These are phyloP conservation scores for Tenthredo distinguenda DNA, from an alignment of 2,888 invertebrate species.

Conservation along the genomic window DNA sequence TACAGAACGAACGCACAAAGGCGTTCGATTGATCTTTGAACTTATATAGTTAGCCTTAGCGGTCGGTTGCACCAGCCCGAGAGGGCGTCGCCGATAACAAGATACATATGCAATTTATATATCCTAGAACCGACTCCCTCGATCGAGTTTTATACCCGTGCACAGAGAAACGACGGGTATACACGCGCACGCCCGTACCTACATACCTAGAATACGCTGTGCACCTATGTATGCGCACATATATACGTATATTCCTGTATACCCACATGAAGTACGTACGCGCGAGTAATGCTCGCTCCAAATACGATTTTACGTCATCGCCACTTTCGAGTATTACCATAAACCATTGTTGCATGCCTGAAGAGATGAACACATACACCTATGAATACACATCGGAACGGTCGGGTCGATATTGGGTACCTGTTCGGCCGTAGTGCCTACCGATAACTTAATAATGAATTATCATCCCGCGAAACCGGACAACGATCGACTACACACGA, in stretches of 20 bases:
- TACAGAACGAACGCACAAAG: conserved; percentile 36
- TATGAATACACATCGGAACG: not conserved
- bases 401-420: not conserved
- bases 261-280: not conserved
- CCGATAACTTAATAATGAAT: not conserved
- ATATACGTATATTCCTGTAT: not conserved
- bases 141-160: conserved; percentile 7
- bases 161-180: not conserved
- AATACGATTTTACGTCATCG: conserved; percentile 66
- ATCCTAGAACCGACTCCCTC: conserved; percentile 32
- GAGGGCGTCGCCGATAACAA: conserved; percentile 57
- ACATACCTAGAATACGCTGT: not conserved
- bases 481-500: not conserved
- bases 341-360: conserved; percentile 64
- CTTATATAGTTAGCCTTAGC: conserved; percentile 14
- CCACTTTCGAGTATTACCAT: conserved; percentile 69
- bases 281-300: conserved; percentile 35
- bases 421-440: not conserved
- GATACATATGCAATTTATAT: conserved; percentile 71
- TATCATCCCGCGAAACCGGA: not conserved
- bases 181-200: not conserved
- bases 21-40: conserved; percentile 46
- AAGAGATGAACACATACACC: not conserved
- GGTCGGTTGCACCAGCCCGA: not conserved
- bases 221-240: no score